phyloP scores from a whole-genome alignment of 2,113 vertebrate species.

The Agapornis roseicollis region DNA sequence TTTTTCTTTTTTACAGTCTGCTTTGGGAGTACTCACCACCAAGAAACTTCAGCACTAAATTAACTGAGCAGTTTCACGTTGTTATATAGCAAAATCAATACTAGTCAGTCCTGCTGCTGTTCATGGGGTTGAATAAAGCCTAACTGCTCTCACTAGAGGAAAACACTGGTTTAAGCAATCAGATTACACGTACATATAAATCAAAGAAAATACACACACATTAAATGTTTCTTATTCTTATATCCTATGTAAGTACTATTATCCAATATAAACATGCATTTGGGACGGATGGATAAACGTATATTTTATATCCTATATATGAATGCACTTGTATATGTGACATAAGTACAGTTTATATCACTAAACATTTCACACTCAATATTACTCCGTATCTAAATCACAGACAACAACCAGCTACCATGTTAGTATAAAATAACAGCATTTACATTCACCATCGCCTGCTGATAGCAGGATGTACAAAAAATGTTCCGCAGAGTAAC shows the following conservation, averaged over 20 bases:
- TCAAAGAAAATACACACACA: neutral
- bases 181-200: neutral
- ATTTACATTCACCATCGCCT: neutral
- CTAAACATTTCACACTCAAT: neutral
- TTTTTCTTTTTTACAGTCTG: neutral
- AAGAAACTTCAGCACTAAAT: neutral
- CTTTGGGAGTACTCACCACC: neutral
- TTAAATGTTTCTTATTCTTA: neutral
- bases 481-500: slow-evolving; percentile 41
- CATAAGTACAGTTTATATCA: neutral
- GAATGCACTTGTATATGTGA: neutral
- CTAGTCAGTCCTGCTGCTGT: neutral
- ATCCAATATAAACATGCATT: neutral
- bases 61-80: neutral
- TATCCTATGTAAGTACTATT: neutral
- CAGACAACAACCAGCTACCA: neutral
- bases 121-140: neutral
- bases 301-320: neutral
- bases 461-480: neutral
- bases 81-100: neutral
- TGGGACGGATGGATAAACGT: neutral
- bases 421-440: slow-evolving; percentile 28
- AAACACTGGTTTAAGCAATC: neutral
- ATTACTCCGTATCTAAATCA: neutral
- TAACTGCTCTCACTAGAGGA: neutral